These are phyloP conservation scores for Melipona bicolor DNA, from an alignment of 2,888 invertebrate species.

Conservation along the genomic window DNA sequence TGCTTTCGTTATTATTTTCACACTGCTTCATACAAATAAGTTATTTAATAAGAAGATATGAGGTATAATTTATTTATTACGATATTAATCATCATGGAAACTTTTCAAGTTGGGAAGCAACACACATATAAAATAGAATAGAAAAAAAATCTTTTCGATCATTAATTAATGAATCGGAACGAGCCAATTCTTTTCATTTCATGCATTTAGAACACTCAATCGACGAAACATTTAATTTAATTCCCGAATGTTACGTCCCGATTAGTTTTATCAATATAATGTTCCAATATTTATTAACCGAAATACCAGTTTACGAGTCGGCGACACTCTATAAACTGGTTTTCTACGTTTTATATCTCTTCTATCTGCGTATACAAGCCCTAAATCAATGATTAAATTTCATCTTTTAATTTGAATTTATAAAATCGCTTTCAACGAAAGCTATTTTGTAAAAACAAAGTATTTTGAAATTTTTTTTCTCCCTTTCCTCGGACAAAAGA, in stretches of 20 bases:
- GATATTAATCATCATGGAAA: not conserved
- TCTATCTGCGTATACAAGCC: not conserved
- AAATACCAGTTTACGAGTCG: slow-evolving; percentile 21
- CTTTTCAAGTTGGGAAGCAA: not conserved
- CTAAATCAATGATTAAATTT: slow-evolving; percentile 9
- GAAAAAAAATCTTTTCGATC: too few relatives aligned
- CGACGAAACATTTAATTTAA: not conserved
- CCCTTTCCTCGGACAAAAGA: not conserved
- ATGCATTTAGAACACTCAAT: not conserved
- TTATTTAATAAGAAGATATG: not conserved
- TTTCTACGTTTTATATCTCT: slow-evolving; percentile 11
- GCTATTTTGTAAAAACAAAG: slow-evolving; percentile 2
- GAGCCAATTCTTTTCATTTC: not conserved
- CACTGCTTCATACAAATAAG: not conserved
- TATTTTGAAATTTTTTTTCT: not conserved
- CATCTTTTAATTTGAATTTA: slow-evolving; percentile 1
- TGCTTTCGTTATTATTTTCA: not conserved
- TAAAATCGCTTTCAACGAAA: not conserved
- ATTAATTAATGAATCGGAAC: not conserved
- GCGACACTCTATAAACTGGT: slow-evolving; percentile 17
- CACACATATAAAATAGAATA: not conserved
- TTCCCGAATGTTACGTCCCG: slow-evolving; percentile 7
- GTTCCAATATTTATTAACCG: slow-evolving; percentile 24
- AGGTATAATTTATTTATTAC: not conserved
- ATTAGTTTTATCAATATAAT: not conserved